A percentile compares a stretch with the other conserved stretches of the same genome.
Conservation (phyloP, 2,888 invertebrate species). For the Oxystoma pomonae region DNA sequence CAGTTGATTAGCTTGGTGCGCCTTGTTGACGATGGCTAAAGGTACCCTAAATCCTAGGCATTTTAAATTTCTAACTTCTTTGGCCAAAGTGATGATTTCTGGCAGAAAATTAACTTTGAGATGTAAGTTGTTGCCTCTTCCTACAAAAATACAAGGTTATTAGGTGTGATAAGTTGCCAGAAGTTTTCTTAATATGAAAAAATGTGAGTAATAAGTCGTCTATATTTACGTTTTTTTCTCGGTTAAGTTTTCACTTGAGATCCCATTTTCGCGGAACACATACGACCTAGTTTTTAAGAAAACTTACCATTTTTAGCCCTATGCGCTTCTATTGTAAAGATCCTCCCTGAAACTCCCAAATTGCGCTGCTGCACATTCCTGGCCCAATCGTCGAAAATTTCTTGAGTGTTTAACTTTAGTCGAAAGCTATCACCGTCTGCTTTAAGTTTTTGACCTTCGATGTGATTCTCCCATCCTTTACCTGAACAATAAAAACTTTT, state of each 20-base stretch:
- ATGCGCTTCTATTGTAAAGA: conserved; percentile 87
- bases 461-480: conserved; percentile 98
- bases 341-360: conserved; percentile 88
- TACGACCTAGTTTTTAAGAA: no score
- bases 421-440: conserved; percentile 98
- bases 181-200: no score
- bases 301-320: conserved; percentile 63
- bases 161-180: no score
- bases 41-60: conserved; percentile 96
- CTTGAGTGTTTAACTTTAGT: conserved; percentile 91
- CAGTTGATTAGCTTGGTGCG: conserved; percentile 96
- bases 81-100: conserved; percentile 96
- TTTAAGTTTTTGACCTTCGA: conserved; percentile 96
- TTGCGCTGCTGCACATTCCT: conserved; percentile 91
- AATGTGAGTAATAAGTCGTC: no score
- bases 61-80: conserved; percentile 96
- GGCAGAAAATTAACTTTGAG: conserved; percentile 93
- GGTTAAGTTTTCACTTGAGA: no score
- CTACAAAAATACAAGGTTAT: neutral
- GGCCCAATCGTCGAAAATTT: conserved; percentile 98
- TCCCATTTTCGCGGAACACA: no score
- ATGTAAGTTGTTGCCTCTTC: conserved; percentile 77
- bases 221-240: no score
- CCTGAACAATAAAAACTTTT: no score
- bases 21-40: conserved; percentile 96